Base-by-base conservation (phyloP, 2,888 invertebrate species). In the Acholoe squamosa region DNA sequence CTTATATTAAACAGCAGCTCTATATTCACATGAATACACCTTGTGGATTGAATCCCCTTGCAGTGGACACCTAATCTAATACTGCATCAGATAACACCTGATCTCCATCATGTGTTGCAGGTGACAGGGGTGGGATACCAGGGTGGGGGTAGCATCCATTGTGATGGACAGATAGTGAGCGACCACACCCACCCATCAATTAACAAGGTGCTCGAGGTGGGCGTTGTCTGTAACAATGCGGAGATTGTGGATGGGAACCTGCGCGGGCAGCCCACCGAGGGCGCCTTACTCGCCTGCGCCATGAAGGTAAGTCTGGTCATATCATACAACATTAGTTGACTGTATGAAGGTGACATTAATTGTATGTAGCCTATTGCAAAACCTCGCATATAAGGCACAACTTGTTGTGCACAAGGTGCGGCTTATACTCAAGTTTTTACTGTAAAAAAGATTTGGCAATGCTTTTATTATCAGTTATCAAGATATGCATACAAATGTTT, bases 261-360 rank as follows among this genome's bases (percentile, higher is more conserved):
- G 88, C 97, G 98, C 93, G 99, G 99, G 0, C 95, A 99, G 95
- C 99, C 99, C 84, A 99, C 99, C 28, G 99, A 99, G 96, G 99
- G 99, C 92, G 99, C 99, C 0, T 96, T 99, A 7, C 96, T 99
- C 33, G 98, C 98, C 0, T 98, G 97, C 80, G 99, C 98, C 10
- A 97, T 98, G 97, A 99, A 97, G 97, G 97, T 98, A 95, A 98
- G 89, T 31, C 88, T n/a, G 19, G 10, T 10, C 43, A 43, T 84
- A 43, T 10, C 43, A 43, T 84, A 76, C 61, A 61, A 16, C 54
- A 54, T 25, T 14, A 22, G 25, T 12, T 61, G 22, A 22, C 61
- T 61, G 25, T 61, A 25, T 22, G 10, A 7, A 43, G 3, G 43
- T 43, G 43, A 3, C 43, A n/a, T n/a, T n/a, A n/a, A n/a, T n/a